These are phyloP conservation scores for Thecocarcelia acutangulata DNA, from an alignment of 2,888 invertebrate species.

Conservation along the genomic window DNA sequence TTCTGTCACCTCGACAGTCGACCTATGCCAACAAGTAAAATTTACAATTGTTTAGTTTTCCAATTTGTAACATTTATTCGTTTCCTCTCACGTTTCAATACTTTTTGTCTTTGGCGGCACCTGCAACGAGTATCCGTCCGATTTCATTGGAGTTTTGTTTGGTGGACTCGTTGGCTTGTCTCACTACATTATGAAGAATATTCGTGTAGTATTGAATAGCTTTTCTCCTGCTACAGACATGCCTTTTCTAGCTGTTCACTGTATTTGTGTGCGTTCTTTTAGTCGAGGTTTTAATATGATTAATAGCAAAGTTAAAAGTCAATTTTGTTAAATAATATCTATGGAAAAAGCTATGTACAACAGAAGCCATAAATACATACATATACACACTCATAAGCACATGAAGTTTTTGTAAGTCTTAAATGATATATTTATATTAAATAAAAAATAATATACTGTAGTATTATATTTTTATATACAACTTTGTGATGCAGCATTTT, in stretches of 20 bases:
- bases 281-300: slow-evolving; percentile 65
- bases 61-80: slow-evolving; percentile 42
- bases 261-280: slow-evolving; percentile 39
- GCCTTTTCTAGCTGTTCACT: slow-evolving; percentile 28
- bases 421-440: slow-evolving; percentile 32
- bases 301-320: slow-evolving; percentile 68
- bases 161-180: slow-evolving; percentile 57
- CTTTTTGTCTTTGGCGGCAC: slow-evolving; percentile 49
- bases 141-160: slow-evolving; percentile 57
- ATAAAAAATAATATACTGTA: slow-evolving; percentile 21
- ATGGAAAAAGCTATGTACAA: slow-evolving; percentile 5
- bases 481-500: no score
- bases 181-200: slow-evolving; percentile 45
- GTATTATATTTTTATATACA: no score
- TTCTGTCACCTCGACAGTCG: no score
- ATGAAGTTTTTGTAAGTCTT: slow-evolving; percentile 42
- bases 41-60: slow-evolving; percentile 29
- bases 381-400: neutral
- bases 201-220: slow-evolving; percentile 48
- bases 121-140: slow-evolving; percentile 24
- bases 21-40: slow-evolving; percentile 15
- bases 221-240: slow-evolving; percentile 40
- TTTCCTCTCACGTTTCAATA: slow-evolving; percentile 46
- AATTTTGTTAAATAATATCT: slow-evolving; percentile 64
- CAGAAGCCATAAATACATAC: no score